A percentile compares a stretch with the other conserved stretches of the same genome.
These are phyloP conservation scores for Bombus consobrinus DNA, from an alignment of 1,140 invertebrate genomes.

Conservation along the genomic window DNA sequence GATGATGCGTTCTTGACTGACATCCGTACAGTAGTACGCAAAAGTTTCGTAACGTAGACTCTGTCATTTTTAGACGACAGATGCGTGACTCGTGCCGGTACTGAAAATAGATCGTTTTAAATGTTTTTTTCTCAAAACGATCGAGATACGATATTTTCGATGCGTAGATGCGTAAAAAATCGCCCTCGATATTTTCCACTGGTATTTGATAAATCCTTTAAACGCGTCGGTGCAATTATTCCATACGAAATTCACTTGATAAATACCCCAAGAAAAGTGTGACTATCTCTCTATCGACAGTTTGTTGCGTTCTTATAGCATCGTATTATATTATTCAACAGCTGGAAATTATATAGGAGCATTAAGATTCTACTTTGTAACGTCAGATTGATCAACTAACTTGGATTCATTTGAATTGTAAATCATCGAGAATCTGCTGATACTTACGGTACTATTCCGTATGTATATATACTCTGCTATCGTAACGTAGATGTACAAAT, in stretches of 20 bases:
- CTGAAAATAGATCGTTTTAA: constrained; percentile 32
- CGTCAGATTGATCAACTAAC: background rate
- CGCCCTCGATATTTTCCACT: too few relatives aligned
- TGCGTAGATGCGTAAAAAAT: too few relatives aligned
- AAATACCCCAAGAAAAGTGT: background rate
- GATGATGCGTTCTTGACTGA: background rate
- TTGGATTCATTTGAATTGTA: background rate
- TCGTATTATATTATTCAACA: background rate
- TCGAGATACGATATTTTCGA: background rate
- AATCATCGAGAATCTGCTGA: background rate
- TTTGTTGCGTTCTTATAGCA: background rate
- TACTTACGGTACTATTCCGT: too few relatives aligned
- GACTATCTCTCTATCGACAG: background rate
- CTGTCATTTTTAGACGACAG: constrained; percentile 19
- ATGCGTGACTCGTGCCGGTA: background rate
- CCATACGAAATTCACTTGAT: too few relatives aligned
- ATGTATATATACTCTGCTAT: background rate
- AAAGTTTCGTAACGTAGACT: background rate
- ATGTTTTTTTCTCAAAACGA: background rate
- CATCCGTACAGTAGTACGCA: background rate
- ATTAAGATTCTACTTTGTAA: background rate
- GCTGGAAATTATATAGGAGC: too few relatives aligned
- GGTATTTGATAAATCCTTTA: background rate
- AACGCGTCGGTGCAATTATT: background rate
- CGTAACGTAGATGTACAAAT: background rate